Conservation (phyloP, 2,888 invertebrate genomes). For the Acholoe squamosa region DNA sequence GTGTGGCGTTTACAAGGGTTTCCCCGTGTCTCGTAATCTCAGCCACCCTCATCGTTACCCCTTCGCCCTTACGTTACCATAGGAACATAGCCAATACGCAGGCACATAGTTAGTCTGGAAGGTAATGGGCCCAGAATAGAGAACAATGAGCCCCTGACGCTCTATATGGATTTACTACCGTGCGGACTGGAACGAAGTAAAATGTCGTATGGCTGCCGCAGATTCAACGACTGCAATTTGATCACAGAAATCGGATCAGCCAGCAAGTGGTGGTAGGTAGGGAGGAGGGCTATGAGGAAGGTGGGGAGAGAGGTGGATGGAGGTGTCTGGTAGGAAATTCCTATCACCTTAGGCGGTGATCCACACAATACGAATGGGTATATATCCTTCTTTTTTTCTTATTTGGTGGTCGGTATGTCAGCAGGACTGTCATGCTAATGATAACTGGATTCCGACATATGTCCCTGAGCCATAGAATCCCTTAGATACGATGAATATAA, state of each 20-base stretch:
- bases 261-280: background rate
- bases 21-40: background rate
- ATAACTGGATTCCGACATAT: background rate
- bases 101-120: constrained; percentile 24
- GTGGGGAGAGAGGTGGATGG: background rate
- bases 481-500: too few species aligned
- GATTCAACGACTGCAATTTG: background rate
- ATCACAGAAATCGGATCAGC: background rate
- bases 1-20: background rate
- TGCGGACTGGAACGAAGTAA: background rate
- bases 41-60: background rate
- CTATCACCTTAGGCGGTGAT: background rate
- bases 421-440: background rate
- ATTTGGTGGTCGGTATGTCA: too few species aligned
- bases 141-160: background rate
- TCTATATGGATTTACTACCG: background rate
- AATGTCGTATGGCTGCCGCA: background rate
- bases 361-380: background rate
- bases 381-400: background rate
- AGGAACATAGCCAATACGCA: constrained; percentile 10
- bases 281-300: background rate
- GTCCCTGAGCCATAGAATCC: background rate
- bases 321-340: background rate
- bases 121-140: background rate
- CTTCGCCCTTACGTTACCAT: constrained; percentile 1